Evolutionary conservation across 2,113 vertebrate species (phyloP).

Genomic region (Oncorhynchus mykiss): DNA sequence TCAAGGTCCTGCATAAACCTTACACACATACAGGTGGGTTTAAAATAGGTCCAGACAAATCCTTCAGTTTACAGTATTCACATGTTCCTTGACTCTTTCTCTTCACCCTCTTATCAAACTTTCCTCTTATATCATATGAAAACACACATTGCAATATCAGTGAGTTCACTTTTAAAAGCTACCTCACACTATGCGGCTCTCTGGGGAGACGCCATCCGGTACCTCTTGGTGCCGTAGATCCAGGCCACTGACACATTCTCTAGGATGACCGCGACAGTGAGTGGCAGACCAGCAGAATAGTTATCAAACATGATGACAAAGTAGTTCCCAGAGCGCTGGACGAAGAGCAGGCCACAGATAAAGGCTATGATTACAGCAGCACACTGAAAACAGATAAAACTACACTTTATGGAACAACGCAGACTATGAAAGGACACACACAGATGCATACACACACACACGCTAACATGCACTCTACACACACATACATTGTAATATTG

Average conservation of each 20-base stretch:
- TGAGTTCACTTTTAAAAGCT: too few species aligned
- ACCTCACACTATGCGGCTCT: too few species aligned
- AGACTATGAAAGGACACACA: slow-evolving; percentile 20
- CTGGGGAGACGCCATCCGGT: slow-evolving; percentile 37
- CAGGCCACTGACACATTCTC: slow-evolving; percentile 96
- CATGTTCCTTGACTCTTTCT: too few species aligned
- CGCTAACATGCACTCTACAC: too few species aligned
- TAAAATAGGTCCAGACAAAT: not conserved
- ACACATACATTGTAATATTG: too few species aligned
- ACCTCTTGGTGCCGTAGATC: slow-evolving; percentile 98
- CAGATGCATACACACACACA: not conserved
- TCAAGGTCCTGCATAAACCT: slow-evolving; percentile 99
- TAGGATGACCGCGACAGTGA: slow-evolving; percentile 94
- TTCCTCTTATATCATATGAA: too few species aligned
- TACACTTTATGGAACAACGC: too few species aligned
- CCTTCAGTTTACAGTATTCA: not conserved
- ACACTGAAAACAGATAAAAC: slow-evolving; percentile 69
- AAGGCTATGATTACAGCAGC: slow-evolving; percentile 93
- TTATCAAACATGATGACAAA: slow-evolving; percentile 99
- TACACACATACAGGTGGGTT: slow-evolving; percentile 21
- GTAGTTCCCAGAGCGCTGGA: slow-evolving; percentile 97
- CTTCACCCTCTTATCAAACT: too few species aligned
- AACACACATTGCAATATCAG: not conserved
- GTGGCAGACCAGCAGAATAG: slow-evolving; percentile 93
- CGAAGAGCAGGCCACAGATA: slow-evolving; percentile 90